Evolutionary conservation across 2,797 vertebrate species (phyloP), one percentile per base, ranked within the genome.

Genomic region (Lycodopsis pacificus): DNA sequence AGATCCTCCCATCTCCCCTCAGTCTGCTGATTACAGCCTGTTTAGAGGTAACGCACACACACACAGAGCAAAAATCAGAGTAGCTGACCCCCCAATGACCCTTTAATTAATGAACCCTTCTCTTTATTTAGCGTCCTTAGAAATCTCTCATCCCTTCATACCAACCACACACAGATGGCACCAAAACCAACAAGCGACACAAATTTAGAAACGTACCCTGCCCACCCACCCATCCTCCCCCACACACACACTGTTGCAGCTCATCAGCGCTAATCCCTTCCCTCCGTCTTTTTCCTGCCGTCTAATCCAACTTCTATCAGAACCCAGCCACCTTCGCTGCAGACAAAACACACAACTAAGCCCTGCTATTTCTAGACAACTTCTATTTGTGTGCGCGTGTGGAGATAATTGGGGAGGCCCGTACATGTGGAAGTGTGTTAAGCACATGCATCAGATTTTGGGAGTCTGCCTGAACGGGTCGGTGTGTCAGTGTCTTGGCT

Each of bases 271-370:
- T 90, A 94, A 94, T 94, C 93, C 86, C 87, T 88, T 92, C 80
- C 84, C 89, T 87, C 84, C 25, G 76, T 91, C 90, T 91, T 83
- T 91, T 92, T 94, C 92, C 92, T 89, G 86, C 81, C 74, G 67
- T 87, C 90, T 95, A 94, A 95, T 93, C 93, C 94, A 86, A 77
- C 93, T 88, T 91, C 92, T 92, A 92, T 92, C 87, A 89, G 85
- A 85, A 89, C 88, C 68, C 88, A 90, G 83, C 84, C 88, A 90
- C 88, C 85, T 93, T 94, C 86, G 82, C 92, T 80, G 91, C 86
- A 88, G 88, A 86, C 87, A 92, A 91, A 94, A 93, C 86, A 92
- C 88, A 86, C 87, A 84, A 77, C 85, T 88, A 87, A 93, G 81
- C 90, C 87, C 62, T 71, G 71, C 92, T 90, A 91, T 93, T 93